phyloP scores from a whole-genome alignment of 1,140 invertebrate species.

The Drosophila burlai region DNA sequence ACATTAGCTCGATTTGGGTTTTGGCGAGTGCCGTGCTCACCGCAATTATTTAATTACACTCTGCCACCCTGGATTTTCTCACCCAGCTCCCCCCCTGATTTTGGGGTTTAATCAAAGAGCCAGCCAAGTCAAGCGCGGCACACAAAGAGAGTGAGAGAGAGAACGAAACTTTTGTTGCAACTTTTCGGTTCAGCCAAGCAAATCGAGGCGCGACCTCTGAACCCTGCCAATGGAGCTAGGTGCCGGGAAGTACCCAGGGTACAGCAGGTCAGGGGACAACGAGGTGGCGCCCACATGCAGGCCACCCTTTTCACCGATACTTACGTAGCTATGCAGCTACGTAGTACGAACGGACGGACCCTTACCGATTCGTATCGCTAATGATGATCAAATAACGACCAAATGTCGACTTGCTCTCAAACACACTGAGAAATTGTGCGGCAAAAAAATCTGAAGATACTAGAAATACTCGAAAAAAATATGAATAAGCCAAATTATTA shows the following conservation, averaged over 20 bases:
- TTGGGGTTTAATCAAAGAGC: slow-evolving; percentile 72
- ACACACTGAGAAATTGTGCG: background rate
- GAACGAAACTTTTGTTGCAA: slow-evolving; percentile 75
- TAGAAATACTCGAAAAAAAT: background rate
- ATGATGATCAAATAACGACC: slow-evolving; percentile 82
- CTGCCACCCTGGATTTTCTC: slow-evolving; percentile 9
- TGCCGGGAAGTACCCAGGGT: background rate
- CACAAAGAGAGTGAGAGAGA: slow-evolving; percentile 42
- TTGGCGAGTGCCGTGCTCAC: slow-evolving; percentile 57
- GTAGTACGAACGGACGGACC: slow-evolving; percentile 16
- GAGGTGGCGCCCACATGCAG: slow-evolving; percentile 53
- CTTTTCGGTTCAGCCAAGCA: slow-evolving; percentile 67
- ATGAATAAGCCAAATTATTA: background rate
- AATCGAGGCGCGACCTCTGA: slow-evolving; percentile 52
- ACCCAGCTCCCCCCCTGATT: slow-evolving; percentile 25
- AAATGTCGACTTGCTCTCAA: slow-evolving; percentile 53
- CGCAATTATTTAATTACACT: slow-evolving; percentile 81
- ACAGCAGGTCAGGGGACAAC: slow-evolving; percentile 28
- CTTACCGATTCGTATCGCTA: slow-evolving; percentile 74
- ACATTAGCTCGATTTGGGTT: slow-evolving; percentile 72
- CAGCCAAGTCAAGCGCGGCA: slow-evolving; percentile 58
- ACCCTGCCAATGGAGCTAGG: slow-evolving; percentile 12
- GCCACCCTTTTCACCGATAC: slow-evolving; percentile 38
- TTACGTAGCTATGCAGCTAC: background rate
- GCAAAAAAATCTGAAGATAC: background rate